Percentiles rank a stretch among this genome's conserved stretches.
phyloP scores from a whole-genome alignment of 1,140 invertebrate genomes.

The Drosophila erecta region DNA sequence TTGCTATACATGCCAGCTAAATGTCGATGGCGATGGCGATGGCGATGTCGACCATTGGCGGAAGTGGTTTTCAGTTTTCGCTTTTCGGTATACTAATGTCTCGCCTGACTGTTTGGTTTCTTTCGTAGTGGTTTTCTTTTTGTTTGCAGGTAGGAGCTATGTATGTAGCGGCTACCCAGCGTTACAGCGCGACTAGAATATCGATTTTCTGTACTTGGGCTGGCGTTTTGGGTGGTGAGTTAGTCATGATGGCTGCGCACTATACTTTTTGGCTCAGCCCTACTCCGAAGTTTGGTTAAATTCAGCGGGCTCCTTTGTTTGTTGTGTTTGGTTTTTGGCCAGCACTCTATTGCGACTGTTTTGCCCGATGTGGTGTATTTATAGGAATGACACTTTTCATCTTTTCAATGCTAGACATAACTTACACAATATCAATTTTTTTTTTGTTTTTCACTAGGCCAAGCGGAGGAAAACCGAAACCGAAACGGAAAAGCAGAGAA shows the following conservation, averaged over 20 bases:
- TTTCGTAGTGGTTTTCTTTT: too few species aligned
- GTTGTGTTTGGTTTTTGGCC: background rate
- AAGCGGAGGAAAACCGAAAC: background rate
- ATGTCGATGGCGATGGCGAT: too few species aligned
- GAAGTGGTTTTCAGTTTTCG: slow-evolving; percentile 24
- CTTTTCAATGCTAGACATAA: slow-evolving; percentile 38
- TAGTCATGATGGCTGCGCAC: slow-evolving; percentile 46
- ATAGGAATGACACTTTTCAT: slow-evolving; percentile 48
- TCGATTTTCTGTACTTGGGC: slow-evolving; percentile 61
- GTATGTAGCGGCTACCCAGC: slow-evolving; percentile 1
- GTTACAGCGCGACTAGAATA: slow-evolving; percentile 61
- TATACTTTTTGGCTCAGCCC: slow-evolving; percentile 25
- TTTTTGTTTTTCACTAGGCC: slow-evolving; percentile 16
- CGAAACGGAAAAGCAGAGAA: background rate
- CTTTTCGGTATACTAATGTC: slow-evolving; percentile 41
- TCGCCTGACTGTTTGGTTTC: slow-evolving; percentile 7
- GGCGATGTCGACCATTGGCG: slow-evolving; percentile 16
- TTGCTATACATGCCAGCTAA: background rate
- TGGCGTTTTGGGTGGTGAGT: slow-evolving; percentile 54
- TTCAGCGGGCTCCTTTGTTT: background rate
- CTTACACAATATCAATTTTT: slow-evolving; percentile 38
- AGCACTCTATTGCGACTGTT: slow-evolving; percentile 16
- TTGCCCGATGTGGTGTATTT: slow-evolving; percentile 31
- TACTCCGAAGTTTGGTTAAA: slow-evolving; percentile 3
- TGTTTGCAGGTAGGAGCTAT: slow-evolving; percentile 23